Evolutionary conservation across 1,140 invertebrate species (phyloP).

Genomic region (Trichomalopsis sarcophagae): DNA sequence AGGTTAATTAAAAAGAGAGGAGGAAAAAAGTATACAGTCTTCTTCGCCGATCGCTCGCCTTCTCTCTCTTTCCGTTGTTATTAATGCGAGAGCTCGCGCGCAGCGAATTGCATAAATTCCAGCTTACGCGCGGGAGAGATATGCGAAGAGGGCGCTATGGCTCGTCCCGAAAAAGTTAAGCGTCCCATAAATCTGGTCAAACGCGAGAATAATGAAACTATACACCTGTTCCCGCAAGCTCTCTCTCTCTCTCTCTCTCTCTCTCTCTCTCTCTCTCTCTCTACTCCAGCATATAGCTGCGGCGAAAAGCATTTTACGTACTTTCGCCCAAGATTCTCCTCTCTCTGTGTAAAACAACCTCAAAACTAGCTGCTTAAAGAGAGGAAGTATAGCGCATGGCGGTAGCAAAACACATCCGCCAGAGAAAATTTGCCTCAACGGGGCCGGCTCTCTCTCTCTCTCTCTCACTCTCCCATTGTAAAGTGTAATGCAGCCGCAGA

Average conservation of each 20-base stretch:
- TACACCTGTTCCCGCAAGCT: constrained; percentile 8
- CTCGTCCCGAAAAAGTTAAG: neutral
- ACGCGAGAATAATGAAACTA: constrained; percentile 16
- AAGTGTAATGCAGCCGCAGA: constrained; percentile 12
- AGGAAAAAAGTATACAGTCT: neutral
- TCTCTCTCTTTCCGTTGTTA: neutral
- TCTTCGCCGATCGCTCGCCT: neutral
- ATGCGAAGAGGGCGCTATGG: too few relatives aligned
- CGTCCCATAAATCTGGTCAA: constrained; percentile 13
- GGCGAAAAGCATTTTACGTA: neutral
- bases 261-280: too few relatives aligned
- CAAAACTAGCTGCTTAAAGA: constrained; percentile 9
- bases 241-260: too few relatives aligned
- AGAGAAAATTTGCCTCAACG: constrained; percentile 2
- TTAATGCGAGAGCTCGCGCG: neutral
- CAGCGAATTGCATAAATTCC: neutral
- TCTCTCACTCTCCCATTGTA: neutral
- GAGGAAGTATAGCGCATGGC: neutral
- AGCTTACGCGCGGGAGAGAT: neutral
- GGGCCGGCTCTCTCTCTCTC: neutral
- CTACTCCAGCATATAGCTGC: too few relatives aligned
- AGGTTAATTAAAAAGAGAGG: constrained; percentile 17
- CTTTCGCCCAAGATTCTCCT: neutral
- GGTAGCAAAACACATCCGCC: neutral
- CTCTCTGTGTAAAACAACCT: neutral